Conservation (phyloP, 37 sponge, comb jelly and placozoan genomes). For the Hormiphora californensis region DNA sequence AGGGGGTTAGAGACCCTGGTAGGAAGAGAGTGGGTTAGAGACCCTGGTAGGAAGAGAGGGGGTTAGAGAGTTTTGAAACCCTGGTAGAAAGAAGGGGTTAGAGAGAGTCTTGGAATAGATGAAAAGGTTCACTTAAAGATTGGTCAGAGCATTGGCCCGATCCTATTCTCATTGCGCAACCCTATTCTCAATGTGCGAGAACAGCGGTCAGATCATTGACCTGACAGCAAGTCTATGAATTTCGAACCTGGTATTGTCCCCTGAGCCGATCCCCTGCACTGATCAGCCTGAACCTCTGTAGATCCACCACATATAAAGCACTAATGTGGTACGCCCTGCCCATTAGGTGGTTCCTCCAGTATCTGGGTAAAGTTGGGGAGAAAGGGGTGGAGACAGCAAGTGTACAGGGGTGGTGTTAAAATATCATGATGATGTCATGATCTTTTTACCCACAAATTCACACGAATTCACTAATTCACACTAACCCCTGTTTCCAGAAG, state of each 20-base stretch:
- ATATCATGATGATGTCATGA: no score
- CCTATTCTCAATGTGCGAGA: neutral
- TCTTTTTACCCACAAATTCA: no score
- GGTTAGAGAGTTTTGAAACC: neutral
- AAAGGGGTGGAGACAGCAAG: no score
- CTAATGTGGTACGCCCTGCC: constrained; percentile 86
- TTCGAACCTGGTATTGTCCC: constrained; percentile 83
- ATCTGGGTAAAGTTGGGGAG: no score
- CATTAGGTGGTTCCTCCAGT: constrained; percentile 86
- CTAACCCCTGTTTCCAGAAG: constrained; percentile 94
- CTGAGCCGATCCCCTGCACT: constrained; percentile 91
- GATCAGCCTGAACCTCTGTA: constrained; percentile 73
- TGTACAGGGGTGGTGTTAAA: no score
- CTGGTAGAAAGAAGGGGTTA: neutral
- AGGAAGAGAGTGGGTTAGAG: neutral
- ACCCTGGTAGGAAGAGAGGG: neutral
- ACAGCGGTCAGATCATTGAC: no score
- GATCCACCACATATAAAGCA: constrained; percentile 91
- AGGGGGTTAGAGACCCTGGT: neutral
- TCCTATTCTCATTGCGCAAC: no score
- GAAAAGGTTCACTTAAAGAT: no score
- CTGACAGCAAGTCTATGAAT: neutral
- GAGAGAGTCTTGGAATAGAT: neutral
- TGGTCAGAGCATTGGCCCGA: no score
- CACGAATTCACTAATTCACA: no score